Percentiles rank a stretch among this genome's conserved stretches.
Conservation (phyloP, 2,797 vertebrate species). For the Muscicapa comitata region DNA sequence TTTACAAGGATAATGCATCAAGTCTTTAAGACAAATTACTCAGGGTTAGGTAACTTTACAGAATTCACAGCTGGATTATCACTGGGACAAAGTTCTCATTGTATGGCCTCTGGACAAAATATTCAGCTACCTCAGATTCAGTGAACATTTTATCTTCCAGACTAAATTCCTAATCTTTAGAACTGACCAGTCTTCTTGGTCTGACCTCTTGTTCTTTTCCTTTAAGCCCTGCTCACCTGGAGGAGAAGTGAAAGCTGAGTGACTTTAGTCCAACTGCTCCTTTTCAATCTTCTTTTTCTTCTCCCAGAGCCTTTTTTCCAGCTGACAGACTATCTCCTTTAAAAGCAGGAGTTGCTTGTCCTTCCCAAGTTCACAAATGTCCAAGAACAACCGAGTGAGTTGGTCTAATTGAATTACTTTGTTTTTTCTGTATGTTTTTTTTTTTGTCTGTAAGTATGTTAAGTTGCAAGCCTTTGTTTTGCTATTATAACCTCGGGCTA, state of each 20-base stretch:
- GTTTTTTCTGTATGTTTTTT: slow-evolving; percentile 46
- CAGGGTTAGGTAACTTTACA: slow-evolving; percentile 8
- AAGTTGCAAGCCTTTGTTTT: slow-evolving; percentile 80
- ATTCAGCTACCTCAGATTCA: background rate
- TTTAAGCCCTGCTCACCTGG: background rate
- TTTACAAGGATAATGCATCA: slow-evolving; percentile 2
- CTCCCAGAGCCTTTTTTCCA: background rate
- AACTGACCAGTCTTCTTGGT: slow-evolving; percentile 29
- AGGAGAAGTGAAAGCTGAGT: background rate
- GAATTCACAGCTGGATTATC: slow-evolving; percentile 43
- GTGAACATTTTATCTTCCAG: slow-evolving; percentile 32
- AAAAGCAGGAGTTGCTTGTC: background rate
- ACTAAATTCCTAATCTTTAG: background rate
- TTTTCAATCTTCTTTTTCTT: background rate
- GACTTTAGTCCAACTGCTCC: background rate
- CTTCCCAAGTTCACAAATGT: slow-evolving; percentile 48
- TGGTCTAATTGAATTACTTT: slow-evolving; percentile 81
- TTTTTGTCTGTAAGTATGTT: slow-evolving; percentile 50
- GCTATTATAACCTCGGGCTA: slow-evolving; percentile 77
- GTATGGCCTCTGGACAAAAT: background rate
- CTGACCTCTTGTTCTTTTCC: background rate
- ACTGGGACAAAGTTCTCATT: slow-evolving; percentile 2
- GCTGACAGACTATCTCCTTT: background rate
- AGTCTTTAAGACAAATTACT: slow-evolving; percentile 31
- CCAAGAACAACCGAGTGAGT: slow-evolving; percentile 70